A percentile compares a stretch with the other conserved stretches of the same genome.
Evolutionary conservation across 2,888 invertebrate species (phyloP).

Genomic region (Steinernema hermaphroditum): DNA sequence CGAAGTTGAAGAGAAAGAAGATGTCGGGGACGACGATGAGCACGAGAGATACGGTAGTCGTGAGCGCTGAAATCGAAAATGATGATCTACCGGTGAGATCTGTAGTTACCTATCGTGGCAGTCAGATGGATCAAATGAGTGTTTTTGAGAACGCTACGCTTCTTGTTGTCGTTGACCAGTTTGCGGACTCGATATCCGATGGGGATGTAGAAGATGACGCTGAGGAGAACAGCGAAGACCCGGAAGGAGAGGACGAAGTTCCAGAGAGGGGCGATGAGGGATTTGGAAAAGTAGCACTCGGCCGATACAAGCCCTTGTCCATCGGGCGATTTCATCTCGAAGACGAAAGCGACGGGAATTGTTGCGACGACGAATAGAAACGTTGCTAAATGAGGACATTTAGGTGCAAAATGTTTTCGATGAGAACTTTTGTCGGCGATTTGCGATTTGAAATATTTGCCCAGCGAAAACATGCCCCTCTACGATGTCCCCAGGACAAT

Average conservation of each 20-base stretch:
- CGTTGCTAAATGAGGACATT: neutral
- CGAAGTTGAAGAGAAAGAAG: neutral
- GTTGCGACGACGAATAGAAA: neutral
- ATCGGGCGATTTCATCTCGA: neutral
- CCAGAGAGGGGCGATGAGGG: neutral
- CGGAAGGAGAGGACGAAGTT: neutral
- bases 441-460: no score
- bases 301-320: neutral
- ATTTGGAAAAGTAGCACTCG: neutral
- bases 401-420: no score
- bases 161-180: neutral
- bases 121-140: neutral
- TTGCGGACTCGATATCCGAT: neutral
- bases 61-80: neutral
- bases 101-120: neutral
- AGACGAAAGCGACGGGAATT: neutral
- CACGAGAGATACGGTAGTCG: neutral
- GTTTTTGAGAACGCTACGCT: neutral
- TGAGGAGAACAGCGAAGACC: neutral
- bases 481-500: no score
- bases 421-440: no score
- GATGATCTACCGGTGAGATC: neutral
- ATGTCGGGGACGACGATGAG: constrained; percentile 9
- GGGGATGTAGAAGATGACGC: constrained; percentile 9
- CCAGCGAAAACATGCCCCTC: no score